phyloP scores from a whole-genome alignment of 2,113 vertebrate species.

The Grammomys dolichurus region DNA sequence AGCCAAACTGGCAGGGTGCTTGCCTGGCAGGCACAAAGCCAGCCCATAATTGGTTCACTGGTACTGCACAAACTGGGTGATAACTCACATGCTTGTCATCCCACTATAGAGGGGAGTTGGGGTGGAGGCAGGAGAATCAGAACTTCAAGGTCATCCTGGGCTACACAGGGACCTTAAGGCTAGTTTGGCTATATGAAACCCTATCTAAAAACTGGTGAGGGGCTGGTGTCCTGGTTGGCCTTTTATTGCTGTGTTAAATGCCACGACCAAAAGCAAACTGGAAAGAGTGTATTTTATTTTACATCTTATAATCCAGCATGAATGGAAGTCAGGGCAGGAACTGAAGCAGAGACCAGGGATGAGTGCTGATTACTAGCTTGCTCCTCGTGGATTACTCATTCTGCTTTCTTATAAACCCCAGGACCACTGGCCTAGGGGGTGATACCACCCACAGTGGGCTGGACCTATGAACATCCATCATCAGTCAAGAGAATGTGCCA shows the following conservation, averaged over 20 bases:
- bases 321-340: background rate
- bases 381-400: background rate
- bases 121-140: no score
- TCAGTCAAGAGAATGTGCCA: background rate
- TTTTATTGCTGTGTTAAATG: background rate
- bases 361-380: background rate
- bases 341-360: background rate
- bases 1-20: background rate
- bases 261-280: background rate
- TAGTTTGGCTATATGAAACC: background rate
- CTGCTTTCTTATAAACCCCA: background rate
- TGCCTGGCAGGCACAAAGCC: no score
- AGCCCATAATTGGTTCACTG: background rate
- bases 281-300: background rate
- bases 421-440: background rate
- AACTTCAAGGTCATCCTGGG: background rate
- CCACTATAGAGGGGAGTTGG: no score
- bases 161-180: background rate
- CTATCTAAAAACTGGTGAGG: background rate
- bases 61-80: no score
- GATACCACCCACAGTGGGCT: background rate
- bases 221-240: background rate
- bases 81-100: background rate
- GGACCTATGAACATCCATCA: background rate
- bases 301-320: background rate